Conservation (phyloP, 2,797 vertebrate species). For the Centroberyx gerrardi region DNA sequence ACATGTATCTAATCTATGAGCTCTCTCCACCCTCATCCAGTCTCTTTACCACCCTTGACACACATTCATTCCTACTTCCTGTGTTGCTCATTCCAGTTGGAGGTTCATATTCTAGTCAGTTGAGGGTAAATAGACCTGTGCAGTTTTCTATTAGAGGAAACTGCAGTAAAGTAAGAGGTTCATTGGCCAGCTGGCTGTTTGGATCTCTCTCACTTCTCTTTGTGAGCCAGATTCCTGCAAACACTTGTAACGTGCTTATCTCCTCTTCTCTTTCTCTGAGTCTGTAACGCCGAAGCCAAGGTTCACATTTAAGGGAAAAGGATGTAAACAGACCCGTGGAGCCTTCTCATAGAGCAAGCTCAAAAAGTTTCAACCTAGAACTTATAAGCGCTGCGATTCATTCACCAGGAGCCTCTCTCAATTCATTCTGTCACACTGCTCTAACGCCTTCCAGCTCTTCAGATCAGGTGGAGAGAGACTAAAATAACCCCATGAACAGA, state of each 20-base stretch:
- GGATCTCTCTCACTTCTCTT: neutral
- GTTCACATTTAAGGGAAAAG: neutral
- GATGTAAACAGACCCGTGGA: neutral
- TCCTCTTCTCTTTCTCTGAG: neutral
- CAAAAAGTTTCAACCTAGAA: too few relatives aligned
- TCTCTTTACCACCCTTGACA: neutral
- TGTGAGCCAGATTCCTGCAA: too few relatives aligned
- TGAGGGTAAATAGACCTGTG: neutral
- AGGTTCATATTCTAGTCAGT: conserved; percentile 10
- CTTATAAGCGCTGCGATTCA: too few relatives aligned
- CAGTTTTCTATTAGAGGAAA: too few relatives aligned
- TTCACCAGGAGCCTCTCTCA: neutral
- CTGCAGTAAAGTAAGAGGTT: neutral
- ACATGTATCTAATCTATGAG: neutral
- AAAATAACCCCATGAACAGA: neutral
- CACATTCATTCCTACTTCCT: too few relatives aligned
- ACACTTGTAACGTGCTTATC: too few relatives aligned
- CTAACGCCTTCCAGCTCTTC: neutral
- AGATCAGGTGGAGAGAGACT: neutral
- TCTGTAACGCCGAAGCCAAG: neutral
- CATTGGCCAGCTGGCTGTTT: neutral
- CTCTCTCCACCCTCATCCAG: neutral
- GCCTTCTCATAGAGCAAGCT: neutral
- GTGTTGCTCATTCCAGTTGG: neutral
- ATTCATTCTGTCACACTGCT: neutral